Base-by-base conservation (phyloP, 2,113 vertebrate genomes). In the Limnothrissa miodon region DNA sequence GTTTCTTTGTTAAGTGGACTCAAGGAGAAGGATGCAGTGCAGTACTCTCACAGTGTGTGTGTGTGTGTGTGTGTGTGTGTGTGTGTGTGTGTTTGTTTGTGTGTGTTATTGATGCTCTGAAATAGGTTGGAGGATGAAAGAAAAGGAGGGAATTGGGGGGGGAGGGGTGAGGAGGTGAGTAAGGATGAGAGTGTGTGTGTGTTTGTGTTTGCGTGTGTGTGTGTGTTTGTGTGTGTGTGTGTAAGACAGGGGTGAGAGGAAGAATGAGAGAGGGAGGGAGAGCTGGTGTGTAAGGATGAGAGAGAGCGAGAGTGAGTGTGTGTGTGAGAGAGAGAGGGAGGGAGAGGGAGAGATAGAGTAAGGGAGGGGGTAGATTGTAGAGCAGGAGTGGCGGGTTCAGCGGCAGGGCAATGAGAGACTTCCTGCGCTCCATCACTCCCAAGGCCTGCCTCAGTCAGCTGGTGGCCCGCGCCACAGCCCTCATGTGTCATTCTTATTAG, bases 381-480 rank as follows among this genome's bases (percentile, higher is more conserved):
- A 91, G 91, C 92, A 91, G 88, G 92, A 92, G 93, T 90, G 89
- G 90, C 78, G 92, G 93, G 94, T 93, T 95, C 93, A 95, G 90
- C 93, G 84, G 93, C 92, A 86, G 93, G 93, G 94, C 94, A 95
- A 95, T 92, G 94, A 93, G 93, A 93, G 92, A 94, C 93, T 95
- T 95, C 94, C 94, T 95, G 94, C 87, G 91, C 93, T 94, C 92
- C 92, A 94, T 94, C 94, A 94, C 92, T 91, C 93, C 92, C 91
- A 94, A 95, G 93, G 93, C 93, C 93, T 93, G 93, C 92, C 92
- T 92, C 90, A 93, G 93, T 94, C 93, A 94, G 93, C 93, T 94
- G 94, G 93, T 94, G 93, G 92, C 92, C 92, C 87, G 86, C 91
- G 87, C 91, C 89, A 92, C 90, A 93, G 93, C 90, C 92, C 91